Percentiles rank a stretch among this genome's conserved stretches.
Evolutionary conservation across 2,888 invertebrate species (phyloP).

Genomic region (Lasioglossum malachurum): DNA sequence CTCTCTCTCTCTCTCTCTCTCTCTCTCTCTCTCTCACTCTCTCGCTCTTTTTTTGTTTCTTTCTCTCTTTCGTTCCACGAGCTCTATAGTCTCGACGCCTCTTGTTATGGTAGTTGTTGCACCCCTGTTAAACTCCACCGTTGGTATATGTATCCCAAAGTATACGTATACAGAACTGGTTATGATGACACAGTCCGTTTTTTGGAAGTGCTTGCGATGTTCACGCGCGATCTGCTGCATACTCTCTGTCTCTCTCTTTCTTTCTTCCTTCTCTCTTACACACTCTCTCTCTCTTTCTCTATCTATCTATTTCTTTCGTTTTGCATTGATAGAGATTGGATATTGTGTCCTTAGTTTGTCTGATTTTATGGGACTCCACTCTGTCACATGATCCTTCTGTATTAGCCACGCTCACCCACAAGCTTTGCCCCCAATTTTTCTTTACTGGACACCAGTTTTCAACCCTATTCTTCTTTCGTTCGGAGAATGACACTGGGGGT

Average conservation of each 20-base stretch:
- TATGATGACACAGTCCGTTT: slow-evolving; percentile 15
- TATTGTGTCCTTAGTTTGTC: slow-evolving; percentile 5
- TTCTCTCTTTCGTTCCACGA: slow-evolving; percentile 20
- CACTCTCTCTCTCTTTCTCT: background rate
- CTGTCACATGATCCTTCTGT: background rate
- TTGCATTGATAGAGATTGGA: slow-evolving; percentile 4
- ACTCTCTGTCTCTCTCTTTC: background rate
- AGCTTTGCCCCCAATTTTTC: background rate
- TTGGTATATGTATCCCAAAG: background rate
- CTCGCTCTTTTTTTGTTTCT: background rate
- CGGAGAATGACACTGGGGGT: background rate
- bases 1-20: background rate
- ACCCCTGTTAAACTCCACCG: slow-evolving; percentile 43
- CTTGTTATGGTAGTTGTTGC: slow-evolving; percentile 61
- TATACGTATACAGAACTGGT: slow-evolving; percentile 20
- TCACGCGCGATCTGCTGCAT: slow-evolving; percentile 22
- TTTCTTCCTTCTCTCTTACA: background rate
- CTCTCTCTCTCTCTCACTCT: background rate
- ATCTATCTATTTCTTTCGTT: background rate
- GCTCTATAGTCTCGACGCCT: slow-evolving; percentile 28
- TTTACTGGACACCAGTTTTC: background rate
- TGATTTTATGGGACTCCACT: background rate
- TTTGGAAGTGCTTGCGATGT: slow-evolving; percentile 42
- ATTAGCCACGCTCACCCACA: background rate
- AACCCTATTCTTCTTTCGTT: background rate